Conservation (phyloP, 2,113 vertebrate species). For the Apteryx mantelli region DNA sequence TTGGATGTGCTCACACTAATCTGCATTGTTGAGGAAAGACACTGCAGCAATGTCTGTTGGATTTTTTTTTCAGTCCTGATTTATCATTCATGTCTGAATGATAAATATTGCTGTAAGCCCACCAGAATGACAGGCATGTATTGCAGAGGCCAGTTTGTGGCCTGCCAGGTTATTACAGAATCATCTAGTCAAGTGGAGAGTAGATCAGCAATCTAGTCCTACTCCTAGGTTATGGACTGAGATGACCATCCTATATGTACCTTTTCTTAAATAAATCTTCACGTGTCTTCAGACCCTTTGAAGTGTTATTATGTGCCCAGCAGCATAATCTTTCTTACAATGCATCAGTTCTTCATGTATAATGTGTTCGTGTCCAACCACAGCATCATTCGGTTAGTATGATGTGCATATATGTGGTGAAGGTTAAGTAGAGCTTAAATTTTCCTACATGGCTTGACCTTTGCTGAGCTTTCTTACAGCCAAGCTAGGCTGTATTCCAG, state of each 20-base stretch:
- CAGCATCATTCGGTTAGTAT: neutral
- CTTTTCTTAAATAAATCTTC: neutral
- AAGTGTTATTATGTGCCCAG: neutral
- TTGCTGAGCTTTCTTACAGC: neutral
- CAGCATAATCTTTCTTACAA: neutral
- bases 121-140: neutral
- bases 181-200: neutral
- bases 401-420: neutral
- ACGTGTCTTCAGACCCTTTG: neutral
- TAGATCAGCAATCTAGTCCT: neutral
- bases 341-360: neutral
- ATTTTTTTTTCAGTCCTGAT: neutral
- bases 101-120: neutral
- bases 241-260: neutral
- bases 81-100: neutral
- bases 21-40: neutral
- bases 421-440: neutral
- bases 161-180: neutral
- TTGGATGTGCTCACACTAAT: neutral
- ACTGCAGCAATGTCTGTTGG: neutral
- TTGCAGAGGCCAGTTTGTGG: neutral
- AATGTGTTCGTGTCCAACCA: neutral
- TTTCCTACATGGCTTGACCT: neutral
- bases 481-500: neutral
- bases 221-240: neutral